Conservation (phyloP, 2,888 invertebrate genomes). For the Nineta flava region DNA sequence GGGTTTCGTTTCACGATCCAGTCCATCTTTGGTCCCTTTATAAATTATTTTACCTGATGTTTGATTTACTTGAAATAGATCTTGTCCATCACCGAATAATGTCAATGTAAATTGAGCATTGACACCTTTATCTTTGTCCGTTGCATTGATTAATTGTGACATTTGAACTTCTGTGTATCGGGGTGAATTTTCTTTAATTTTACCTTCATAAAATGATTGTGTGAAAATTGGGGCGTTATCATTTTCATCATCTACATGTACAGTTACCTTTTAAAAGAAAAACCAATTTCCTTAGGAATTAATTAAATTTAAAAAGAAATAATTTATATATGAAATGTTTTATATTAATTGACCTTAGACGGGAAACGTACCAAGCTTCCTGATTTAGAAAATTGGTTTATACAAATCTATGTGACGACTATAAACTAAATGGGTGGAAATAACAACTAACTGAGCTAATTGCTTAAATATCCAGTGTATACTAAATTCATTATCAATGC, state of each 20-base stretch:
- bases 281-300: background rate
- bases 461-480: too few relatives aligned
- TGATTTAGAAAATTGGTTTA: too few relatives aligned
- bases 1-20: slow-evolving; percentile 60
- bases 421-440: too few relatives aligned
- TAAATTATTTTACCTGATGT: slow-evolving; percentile 43
- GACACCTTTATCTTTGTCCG: slow-evolving; percentile 51
- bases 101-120: slow-evolving; percentile 54
- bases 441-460: too few relatives aligned
- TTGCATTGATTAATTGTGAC: slow-evolving; percentile 49
- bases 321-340: too few relatives aligned
- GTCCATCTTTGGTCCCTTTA: slow-evolving; percentile 27
- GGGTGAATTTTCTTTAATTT: slow-evolving; percentile 60
- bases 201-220: slow-evolving; percentile 51
- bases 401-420: too few relatives aligned
- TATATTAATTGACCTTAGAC: too few relatives aligned
- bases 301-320: background rate
- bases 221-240: slow-evolving; percentile 75
- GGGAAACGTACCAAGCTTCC: too few relatives aligned
- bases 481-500: too few relatives aligned
- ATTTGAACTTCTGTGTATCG: slow-evolving; percentile 53
- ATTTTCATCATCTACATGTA: slow-evolving; percentile 72
- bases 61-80: slow-evolving; percentile 52
- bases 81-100: slow-evolving; percentile 58
- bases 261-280: slow-evolving; percentile 31